Base-by-base conservation (phyloP, 2,888 invertebrate genomes). In the Napeogenes sylphis region DNA sequence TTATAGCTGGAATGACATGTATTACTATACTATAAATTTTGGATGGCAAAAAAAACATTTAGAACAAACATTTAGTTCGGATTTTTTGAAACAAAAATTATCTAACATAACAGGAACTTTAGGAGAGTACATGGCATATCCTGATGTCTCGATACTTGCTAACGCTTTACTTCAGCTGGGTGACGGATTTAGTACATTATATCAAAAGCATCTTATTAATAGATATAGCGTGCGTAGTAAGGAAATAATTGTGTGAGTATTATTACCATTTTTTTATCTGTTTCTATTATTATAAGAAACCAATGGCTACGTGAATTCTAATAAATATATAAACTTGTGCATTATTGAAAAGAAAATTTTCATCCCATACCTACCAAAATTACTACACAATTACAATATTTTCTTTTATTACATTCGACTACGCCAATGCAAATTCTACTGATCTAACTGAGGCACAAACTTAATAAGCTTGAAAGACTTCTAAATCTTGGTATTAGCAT, bases 11-110 rank as follows among this genome's bases (percentile, higher is more conserved):
- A 21, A 45, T 1, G 33, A 14, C 21, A 56, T 72, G 61, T 42
- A 47, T 2, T 71, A 74, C 60, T 69, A 72, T 45, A 72, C 74
- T 3, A 61, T 82, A 12, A 74, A 76, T n/a, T 67, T 72, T 46
- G 60, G 56, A 32, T 69, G 69, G 67, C 68, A 64, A n/a, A 66
- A 67, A 54, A 63, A 45, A 45, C 56, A 38, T 10, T 3, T 56
- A 14, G 57, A 46, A 4, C 64, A 21, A 21, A 21, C 21, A 21
- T 21, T 59, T 14, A 63, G 67, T 33, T 59, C 56, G 4, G 5
- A 21, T 3, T n/a, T 45, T 30, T 45, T 59, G 35, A 55, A 55
- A 35, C n/a, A 21, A 6, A 21, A 45, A 12, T 13, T 33, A 12
- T 46, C 14, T 14, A 30, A 30, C 2, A 14, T 32, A 5, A 4